phyloP scores from a whole-genome alignment of 2,888 invertebrate genomes.

The Kryphioiulus occultus region DNA sequence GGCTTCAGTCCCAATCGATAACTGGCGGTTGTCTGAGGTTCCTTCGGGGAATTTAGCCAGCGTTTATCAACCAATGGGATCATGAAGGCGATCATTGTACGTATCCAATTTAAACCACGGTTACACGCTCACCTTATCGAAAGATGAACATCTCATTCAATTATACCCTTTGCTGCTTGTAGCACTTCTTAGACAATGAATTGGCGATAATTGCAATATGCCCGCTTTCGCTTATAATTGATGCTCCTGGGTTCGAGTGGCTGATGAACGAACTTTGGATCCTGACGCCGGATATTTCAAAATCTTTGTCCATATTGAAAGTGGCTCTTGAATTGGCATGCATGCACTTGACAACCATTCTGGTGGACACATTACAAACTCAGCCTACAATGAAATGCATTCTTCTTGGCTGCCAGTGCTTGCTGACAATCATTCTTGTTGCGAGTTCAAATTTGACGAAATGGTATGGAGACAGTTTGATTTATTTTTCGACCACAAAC shows the following conservation, averaged over 20 bases:
- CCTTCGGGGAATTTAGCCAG: conserved; percentile 3
- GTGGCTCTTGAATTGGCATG: not conserved
- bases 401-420: too few relatives aligned
- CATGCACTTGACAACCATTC: too few relatives aligned
- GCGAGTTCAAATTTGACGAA: too few relatives aligned
- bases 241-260: not conserved
- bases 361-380: too few relatives aligned
- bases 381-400: too few relatives aligned
- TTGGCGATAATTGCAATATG: conserved; percentile 32
- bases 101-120: conserved; percentile 27
- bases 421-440: too few relatives aligned
- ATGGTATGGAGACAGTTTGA: too few relatives aligned
- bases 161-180: conserved; percentile 11
- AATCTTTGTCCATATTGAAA: not conserved
- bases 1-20: not conserved
- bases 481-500: too few relatives aligned
- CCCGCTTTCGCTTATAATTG: not conserved
- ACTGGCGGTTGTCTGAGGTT: not conserved
- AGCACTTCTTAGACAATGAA: conserved; percentile 27
- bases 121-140: conserved; percentile 16
- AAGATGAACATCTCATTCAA: conserved; percentile 36
- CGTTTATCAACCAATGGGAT: conserved; percentile 4
- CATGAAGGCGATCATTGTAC: conserved; percentile 24
- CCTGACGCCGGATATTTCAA: not conserved
- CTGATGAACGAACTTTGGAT: not conserved